Base-by-base conservation (phyloP, 2,888 invertebrate genomes). In the Clepsis dumicolana region DNA sequence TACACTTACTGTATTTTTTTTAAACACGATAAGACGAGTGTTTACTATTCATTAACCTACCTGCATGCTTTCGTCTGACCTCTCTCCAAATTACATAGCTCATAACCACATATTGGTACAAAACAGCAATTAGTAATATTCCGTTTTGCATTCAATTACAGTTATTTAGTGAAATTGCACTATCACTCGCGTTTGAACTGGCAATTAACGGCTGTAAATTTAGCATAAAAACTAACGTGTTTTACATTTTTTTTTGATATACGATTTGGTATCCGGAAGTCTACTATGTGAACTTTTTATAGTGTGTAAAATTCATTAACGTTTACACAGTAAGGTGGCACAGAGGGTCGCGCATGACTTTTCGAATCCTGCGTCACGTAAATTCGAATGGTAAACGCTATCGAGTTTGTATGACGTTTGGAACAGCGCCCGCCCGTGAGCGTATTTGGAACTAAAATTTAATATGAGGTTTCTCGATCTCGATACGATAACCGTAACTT, bases 171-270 rank as follows among this genome's bases (percentile, higher is more conserved):
- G 41, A 57, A 63, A 57, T 29, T 38, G 21, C n/a, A 41, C 52
- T 32, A 48, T 62, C 48, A 44, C 32, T 32, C 2, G 27, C 44
- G 29, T 44, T 60, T 44, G 25, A 18, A 41, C 29, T 41, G 18
- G 63, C 32, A 64, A 68, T 68, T 68, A 32, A 18, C 4, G 44
- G 38, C 12, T 18, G 32, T 68, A 41, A 63, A 63, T 57, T 64
- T 68, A 44, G 59, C 63, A 68, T 68, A 64, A 61, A 63, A 67
- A 53, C 32, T 41, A 63, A 64, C 53, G 57, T 35, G 52, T 32
- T 29, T 18, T 32, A 41, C 29, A 24, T 64, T 64, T 68, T 44
- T 25, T 16, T 24, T 14, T n/a, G 41, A 38, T 57, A 57, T 56
- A 62, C 41, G 57, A 16, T 21, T 57, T 24, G 27, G 16, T 57